Evolutionary conservation across 2,888 invertebrate species (phyloP).

Genomic region (Folsomia manolachei): DNA sequence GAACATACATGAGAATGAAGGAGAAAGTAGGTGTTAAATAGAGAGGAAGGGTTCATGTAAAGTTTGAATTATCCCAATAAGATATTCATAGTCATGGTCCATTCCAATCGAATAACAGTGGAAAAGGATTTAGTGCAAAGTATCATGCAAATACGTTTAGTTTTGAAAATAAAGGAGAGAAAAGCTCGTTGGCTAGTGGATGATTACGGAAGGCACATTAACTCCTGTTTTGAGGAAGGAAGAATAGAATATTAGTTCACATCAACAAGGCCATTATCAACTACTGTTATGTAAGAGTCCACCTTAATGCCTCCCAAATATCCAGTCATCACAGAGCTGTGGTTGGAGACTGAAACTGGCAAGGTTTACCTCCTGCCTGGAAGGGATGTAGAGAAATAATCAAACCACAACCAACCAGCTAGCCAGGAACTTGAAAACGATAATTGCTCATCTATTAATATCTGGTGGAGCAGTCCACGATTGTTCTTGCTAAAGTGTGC

Average conservation of each 20-base stretch:
- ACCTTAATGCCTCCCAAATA: neutral
- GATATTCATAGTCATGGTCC: constrained; percentile 1
- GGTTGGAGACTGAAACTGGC: no score
- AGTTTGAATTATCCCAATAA: neutral
- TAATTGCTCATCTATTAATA: constrained; percentile 8
- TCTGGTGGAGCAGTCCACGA: neutral
- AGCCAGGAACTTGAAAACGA: neutral
- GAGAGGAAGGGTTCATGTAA: no score
- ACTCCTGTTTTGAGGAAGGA: neutral
- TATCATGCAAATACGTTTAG: constrained; percentile 12
- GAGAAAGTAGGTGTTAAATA: no score
- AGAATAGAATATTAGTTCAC: constrained; percentile 16
- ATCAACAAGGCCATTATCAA: constrained; percentile 19
- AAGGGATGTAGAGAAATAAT: neutral
- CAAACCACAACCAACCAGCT: neutral
- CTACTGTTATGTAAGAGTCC: neutral
- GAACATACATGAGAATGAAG: no score
- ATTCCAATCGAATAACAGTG: constrained; percentile 2
- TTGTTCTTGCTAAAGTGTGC: constrained; percentile 11
- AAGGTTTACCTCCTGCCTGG: neutral
- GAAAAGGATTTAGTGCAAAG: constrained; percentile 4
- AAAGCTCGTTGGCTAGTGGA: constrained; percentile 14
- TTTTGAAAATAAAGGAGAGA: constrained; percentile 3
- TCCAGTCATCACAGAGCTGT: neutral
- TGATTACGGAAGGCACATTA: constrained; percentile 16